These are phyloP conservation scores for Oscheius sp. DNA, from an alignment of 2,888 invertebrate genomes.

Conservation along the genomic window DNA sequence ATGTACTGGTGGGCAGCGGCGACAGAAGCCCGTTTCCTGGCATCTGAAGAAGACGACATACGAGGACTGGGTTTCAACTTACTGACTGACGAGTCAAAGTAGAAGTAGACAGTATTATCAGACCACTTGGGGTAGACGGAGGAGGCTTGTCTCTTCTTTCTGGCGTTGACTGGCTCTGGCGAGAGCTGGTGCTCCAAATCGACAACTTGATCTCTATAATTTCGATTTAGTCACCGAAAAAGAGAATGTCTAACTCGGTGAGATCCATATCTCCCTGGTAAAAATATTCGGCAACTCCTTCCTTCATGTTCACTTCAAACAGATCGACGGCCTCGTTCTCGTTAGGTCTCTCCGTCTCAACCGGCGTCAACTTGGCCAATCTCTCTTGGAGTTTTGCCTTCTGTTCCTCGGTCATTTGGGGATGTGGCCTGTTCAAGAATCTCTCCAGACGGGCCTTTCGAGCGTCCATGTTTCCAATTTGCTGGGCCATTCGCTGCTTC, in stretches of 20 bases:
- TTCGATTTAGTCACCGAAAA: not conserved
- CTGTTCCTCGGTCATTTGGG: not conserved
- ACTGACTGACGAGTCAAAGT: conserved; percentile 41
- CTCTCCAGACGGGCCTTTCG: conserved; percentile 24
- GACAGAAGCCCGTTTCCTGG: conserved; percentile 35
- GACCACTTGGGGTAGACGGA: conserved; percentile 43
- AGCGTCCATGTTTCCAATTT: conserved; percentile 13
- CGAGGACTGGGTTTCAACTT: not conserved
- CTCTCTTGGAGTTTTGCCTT: not conserved
- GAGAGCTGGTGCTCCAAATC: no score
- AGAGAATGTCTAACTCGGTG: conserved; percentile 30
- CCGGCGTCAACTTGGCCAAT: not conserved
- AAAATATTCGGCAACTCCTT: conserved; percentile 33
- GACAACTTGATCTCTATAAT: conserved; percentile 1
- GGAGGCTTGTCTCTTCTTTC: conserved; percentile 46
- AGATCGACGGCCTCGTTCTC: conserved; percentile 20
- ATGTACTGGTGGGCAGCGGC: conserved; percentile 38
- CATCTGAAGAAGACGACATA: conserved; percentile 4
- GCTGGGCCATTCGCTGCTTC: not conserved
- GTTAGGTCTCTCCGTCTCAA: conserved; percentile 23
- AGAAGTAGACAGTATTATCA: conserved; percentile 43
- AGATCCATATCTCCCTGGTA: conserved; percentile 42
- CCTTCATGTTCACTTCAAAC: conserved; percentile 31
- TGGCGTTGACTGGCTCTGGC: not conserved
- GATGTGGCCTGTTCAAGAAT: not conserved